Evolutionary conservation across 2,797 vertebrate genomes (phyloP), one percentile per base, ranked within the genome.

Genomic region (Enteromius paludinosus): DNA sequence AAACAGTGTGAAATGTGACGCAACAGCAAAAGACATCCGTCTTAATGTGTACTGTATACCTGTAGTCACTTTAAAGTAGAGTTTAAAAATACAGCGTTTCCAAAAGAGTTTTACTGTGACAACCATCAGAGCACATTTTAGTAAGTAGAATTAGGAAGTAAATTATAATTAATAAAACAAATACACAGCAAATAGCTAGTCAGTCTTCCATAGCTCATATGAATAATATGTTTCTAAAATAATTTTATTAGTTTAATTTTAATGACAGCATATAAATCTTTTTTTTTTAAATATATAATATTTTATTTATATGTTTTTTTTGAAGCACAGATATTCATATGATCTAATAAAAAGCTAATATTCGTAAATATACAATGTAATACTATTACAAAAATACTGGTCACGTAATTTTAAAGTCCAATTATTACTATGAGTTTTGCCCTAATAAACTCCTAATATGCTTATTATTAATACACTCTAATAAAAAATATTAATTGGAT

Each of bases 1-100:
- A 77, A 77, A 65, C 18, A 17, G 41, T 47, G 75, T 64, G 75
- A 77, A 61, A 33, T 77, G 75, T 47, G 41, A 30, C 23, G 25
- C 9, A 77, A 77, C 25, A 11, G 41, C 75, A 62, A 76, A 76
- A 30, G 10, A 45, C 56, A 64, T 64, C 61, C 1, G 1, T 47
- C 25, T 65, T 64, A 47, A 64, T 76, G 33, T 41, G 35, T 41
- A 28, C 28, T 47, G 41, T 77, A 64, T 62, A 23, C 25, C 10
- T 62, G 59, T 77, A 64, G 25, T 45, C 38, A 43, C 38, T 77
- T 76, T 61, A 64, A 33, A 64, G 17, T 41, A 0, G 10, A n/a
- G 25, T 62, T 62, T 62, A 54, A 74, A 33, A 56, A 38, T 35
- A 8, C 1, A 56, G 47, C 2, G 1, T 35, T 49, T 35, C 1